Evolutionary conservation across 2,888 invertebrate species (phyloP), one percentile per base, ranked within the genome.

Genomic region (Polylopha cassiicola): DNA sequence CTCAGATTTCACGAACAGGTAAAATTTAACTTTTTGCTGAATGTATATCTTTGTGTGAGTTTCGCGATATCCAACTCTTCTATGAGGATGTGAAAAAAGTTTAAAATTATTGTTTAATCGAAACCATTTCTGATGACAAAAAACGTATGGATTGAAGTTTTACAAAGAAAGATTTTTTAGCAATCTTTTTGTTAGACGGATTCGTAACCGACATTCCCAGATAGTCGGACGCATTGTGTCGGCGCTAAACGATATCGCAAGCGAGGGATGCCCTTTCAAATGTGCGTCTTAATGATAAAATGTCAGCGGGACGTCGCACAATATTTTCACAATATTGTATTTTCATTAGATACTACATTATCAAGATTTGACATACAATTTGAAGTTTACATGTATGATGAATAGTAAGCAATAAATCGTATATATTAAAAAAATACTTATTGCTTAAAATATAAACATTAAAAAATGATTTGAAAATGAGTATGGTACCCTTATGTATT

Each of bases 121-220:
- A 70, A 72, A 73, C 61, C 65, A 74, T 58, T 79, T 77, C 58
- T 48, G 58, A 54, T 47, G 58, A 62, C 65, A 81, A 81, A 82
- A 84, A 81, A 68, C 57, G 51, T 44, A 48, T 49, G 64, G 72
- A 69, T 74, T 65, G 57, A 65, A 71, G 55, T 71, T 76, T 77
- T 73, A 41, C 73, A 67, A 56, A 61, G 53, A 58, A 60, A 56
- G 50, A 62, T 78, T 80, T 84, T 82, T 84, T 74, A 73, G 65
- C 69, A 31, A 70, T 77, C 73, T 75, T 68, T 77, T 84, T 84
- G 79, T 82, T 57, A 63, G 51, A 49, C 48, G 63, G 50, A 55
- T 65, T 73, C 73, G 74, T 79, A 84, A 82, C 84, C 75, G 81
- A 82, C 79, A 77, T 85, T 85, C 85, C 75, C 84, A 84, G 81